These are phyloP conservation scores for Syndactyla subalaris DNA, from an alignment of 2,797 vertebrate species.

Conservation along the genomic window DNA sequence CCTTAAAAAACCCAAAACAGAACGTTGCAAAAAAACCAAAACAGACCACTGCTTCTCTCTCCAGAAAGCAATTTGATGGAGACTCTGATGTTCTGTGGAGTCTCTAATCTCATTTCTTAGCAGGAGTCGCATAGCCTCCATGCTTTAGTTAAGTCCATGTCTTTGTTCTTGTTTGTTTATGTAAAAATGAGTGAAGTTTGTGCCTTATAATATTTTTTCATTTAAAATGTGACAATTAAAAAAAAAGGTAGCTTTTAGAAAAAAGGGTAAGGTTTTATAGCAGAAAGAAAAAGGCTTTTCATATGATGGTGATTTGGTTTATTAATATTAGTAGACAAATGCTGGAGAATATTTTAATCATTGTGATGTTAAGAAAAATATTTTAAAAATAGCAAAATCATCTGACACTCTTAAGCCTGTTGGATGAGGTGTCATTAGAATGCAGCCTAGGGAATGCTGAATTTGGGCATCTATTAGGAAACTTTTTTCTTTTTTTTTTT, in stretches of 20 bases:
- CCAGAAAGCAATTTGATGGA: background rate
- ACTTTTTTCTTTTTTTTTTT: background rate
- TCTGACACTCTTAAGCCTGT: background rate
- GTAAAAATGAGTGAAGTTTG: background rate
- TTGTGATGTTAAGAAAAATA: background rate
- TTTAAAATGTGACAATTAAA: background rate
- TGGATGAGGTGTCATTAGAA: background rate
- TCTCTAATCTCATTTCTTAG: background rate
- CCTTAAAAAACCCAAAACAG: background rate
- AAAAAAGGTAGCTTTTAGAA: background rate
- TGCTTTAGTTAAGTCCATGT: background rate
- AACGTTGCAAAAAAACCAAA: background rate
- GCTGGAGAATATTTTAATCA: background rate
- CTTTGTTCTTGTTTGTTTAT: background rate
- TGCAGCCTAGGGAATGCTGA: background rate
- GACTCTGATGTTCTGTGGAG: background rate
- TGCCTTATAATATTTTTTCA: background rate
- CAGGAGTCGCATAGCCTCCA: background rate
- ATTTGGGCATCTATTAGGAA: background rate
- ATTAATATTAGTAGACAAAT: background rate
- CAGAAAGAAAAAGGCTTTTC: background rate
- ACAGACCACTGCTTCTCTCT: background rate
- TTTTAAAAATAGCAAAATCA: background rate
- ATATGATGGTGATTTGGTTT: background rate
- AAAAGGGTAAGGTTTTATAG: accelerated